Evolutionary conservation across 2,797 vertebrate genomes (phyloP), one percentile per base, ranked within the genome.

Genomic region (Vultur gryphus): DNA sequence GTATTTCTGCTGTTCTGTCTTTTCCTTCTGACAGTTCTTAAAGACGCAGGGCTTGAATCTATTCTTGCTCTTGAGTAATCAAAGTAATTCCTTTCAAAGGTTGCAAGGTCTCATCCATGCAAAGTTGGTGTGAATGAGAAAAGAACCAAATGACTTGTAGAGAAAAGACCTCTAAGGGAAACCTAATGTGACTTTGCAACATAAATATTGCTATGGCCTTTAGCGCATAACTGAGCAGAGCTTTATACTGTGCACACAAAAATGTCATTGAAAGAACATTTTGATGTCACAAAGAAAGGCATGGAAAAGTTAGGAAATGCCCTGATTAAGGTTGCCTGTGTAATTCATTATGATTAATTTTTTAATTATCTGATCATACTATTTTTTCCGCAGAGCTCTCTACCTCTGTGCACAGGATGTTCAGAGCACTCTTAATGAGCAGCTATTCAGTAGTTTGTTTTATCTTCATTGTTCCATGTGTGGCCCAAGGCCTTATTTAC

Each of bases 1-100:
- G 96, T 96, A 97, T 97, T 97, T 97, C 97, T 98, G 94, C 97
- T 93, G 81, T 84, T 94, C 92, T 95, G 78, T 84, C 95, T 95
- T 92, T 95, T 95, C 83, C 58, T 90, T 70, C 86, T 96, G 84
- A 89, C 70, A 39, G 20, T 90, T 89, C 92, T 97, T 97, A 97
- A 97, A 97, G 93, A 69, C 41, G 8, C 88, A 97, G 78, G 58
- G 31, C 70, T 72, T 72, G 31, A 87, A 44, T 79, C 79, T 84
- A 15, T 37, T 78, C 76, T 92, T 75, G 57, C 62, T 77, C 70
- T 64, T 46, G 54, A 64, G 23, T 44, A 73, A 70, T 25, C 70
- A 73, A 64, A 84, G 84, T 44, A 66, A 41, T n/a, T 89, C 10
- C 64, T 91, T 71, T 64, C 70, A 54, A 89, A 93, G 61, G 9